Percentiles rank a stretch among this genome's conserved stretches.
These are phyloP conservation scores for Tipula lateralis DNA, from an alignment of 2,888 invertebrate genomes.

Conservation along the genomic window DNA sequence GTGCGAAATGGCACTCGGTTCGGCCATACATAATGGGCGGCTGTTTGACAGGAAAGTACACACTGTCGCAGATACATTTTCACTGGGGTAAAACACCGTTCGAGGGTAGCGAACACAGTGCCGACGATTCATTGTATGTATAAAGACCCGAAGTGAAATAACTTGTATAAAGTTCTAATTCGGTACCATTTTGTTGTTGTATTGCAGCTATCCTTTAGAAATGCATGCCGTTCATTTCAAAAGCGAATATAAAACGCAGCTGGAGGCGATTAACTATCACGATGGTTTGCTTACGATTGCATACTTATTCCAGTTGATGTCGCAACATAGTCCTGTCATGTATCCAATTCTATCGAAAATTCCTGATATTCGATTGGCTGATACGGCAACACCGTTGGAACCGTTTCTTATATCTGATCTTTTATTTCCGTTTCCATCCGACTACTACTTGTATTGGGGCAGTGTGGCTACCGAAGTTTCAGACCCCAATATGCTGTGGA, in stretches of 20 bases:
- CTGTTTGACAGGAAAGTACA: constrained; percentile 57
- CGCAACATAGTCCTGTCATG: constrained; percentile 48
- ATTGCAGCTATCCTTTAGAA: constrained; percentile 55
- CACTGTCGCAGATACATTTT: constrained; percentile 63
- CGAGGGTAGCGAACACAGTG: constrained; percentile 62
- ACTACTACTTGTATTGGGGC: constrained; percentile 64
- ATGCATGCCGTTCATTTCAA: constrained; percentile 60
- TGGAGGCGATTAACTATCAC: constrained; percentile 55
- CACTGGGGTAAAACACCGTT: constrained; percentile 62
- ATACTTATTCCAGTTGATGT: constrained; percentile 56
- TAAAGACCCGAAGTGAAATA: constrained; percentile 25
- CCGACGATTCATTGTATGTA: constrained; percentile 52
- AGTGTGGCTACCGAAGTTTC: constrained; percentile 50
- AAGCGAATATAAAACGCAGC: constrained; percentile 56
- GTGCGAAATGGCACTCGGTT: constrained; percentile 58
- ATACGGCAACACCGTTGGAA: constrained; percentile 51
- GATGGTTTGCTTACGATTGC: constrained; percentile 58
- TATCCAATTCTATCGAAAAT: constrained; percentile 51
- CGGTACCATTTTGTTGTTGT: no score
- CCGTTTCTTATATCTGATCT: constrained; percentile 53
- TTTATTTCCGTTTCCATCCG: constrained; percentile 55
- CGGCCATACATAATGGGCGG: constrained; percentile 58
- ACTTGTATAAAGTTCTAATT: not conserved
- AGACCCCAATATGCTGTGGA: constrained; percentile 55
- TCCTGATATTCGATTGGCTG: constrained; percentile 51